Base-by-base conservation (phyloP, 2,888 invertebrate genomes). In the Eupithecia insigniata region DNA sequence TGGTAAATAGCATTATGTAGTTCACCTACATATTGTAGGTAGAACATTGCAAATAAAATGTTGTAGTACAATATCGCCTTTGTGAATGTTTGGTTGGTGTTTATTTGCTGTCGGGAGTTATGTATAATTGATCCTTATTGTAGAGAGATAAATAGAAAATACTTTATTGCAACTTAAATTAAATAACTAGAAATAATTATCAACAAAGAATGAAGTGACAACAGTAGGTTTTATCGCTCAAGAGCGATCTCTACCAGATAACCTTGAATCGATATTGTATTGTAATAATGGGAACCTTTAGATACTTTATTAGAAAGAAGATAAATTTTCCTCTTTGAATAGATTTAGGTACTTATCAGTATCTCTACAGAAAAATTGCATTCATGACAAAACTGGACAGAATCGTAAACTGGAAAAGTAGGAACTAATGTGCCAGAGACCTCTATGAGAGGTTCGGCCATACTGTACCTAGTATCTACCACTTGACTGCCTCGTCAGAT, bases 1-100 rank as follows among this genome's bases (percentile, higher is more conserved):
- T 60, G 58, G 67, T 67, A 67, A 67, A 67, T 67, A 36, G 60
- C 36, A 62, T 62, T 62, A 34, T 34, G 32, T 62, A 62, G 39
- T 34, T 64, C 60, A 30, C 28, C 8, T 58, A 43, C 32, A 51
- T 34, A 28, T 43, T 7, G n/a, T 43, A 34, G 10, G 34, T 34
- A 34, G n/a, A 16, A 30, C 18, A 7, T 60, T 60, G 30, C 30
- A 7, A 18, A 58, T 51, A 3, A 30, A 30, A 22, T 55, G 18
- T 43, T 6, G 4, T 55, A 55, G 51, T 55, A 26, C 10, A 22
- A 51, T 22, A 10, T 51, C 0, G 46, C 10, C 10, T 51, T 51
- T 51, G 46, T 22, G 22, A 51, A 51, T 51, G 22, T 22, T 51
- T 51, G 43, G 16, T 43, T 18, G 46, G n/a, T n/a, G 46, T n/a